Percentiles rank a stretch among this genome's conserved stretches.
These are phyloP conservation scores for Chironomus tentans DNA, from an alignment of 2,888 invertebrate genomes.

Conservation along the genomic window DNA sequence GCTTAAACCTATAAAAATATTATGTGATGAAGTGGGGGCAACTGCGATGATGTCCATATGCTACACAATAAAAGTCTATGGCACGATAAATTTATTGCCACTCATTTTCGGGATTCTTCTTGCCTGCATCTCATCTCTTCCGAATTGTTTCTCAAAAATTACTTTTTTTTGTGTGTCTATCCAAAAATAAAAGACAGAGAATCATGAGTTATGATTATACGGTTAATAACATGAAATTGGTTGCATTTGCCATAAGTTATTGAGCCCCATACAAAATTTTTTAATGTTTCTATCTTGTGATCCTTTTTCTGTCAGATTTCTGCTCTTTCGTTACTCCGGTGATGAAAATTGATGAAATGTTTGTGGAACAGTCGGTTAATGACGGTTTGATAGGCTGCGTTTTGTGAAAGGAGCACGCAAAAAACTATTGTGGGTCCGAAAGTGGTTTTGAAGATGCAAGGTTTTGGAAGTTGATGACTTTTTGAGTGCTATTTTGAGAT, in stretches of 20 bases:
- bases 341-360: neutral
- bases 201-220: conserved; percentile 27
- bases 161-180: neutral
- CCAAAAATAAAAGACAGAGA: neutral
- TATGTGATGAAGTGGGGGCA: conserved; percentile 19
- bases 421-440: neutral
- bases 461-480: neutral
- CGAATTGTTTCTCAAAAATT: conserved; percentile 16
- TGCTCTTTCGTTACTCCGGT: neutral
- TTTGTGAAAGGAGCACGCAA: conserved; percentile 6
- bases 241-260: conserved; percentile 12
- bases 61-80: neutral
- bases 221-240: conserved; percentile 26
- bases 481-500: neutral
- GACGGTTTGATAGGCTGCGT: neutral
- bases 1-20: conserved; percentile 2
- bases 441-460: neutral
- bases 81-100: conserved; percentile 19
- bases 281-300: conserved; percentile 18
- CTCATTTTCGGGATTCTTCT: conserved; percentile 3
- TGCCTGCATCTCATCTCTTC: neutral
- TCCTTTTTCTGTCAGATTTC: conserved; percentile 25
- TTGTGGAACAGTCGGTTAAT: conserved; percentile 20
- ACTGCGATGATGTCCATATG: conserved; percentile 9
- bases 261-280: neutral